A percentile compares a stretch with the other conserved stretches of the same genome.
Conservation (phyloP, 1,140 invertebrate species). For the Pseudoatta argentina region DNA sequence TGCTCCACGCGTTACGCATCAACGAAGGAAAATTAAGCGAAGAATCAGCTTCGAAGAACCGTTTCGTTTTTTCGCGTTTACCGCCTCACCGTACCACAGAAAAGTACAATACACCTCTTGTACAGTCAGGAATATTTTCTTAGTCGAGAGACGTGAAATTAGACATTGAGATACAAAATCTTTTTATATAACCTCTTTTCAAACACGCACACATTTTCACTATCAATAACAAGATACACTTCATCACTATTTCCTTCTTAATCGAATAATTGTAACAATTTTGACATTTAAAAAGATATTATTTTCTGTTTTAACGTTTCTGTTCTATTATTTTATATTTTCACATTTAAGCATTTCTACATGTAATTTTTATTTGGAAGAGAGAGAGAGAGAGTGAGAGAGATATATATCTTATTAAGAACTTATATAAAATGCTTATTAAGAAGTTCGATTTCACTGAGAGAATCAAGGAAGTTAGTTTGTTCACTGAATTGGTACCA, state of each 20-base stretch:
- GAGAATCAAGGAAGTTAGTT: conserved; percentile 30
- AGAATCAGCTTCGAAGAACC: conserved; percentile 41
- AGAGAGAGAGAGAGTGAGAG: not conserved
- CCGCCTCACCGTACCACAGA: conserved; percentile 17
- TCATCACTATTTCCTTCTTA: not conserved
- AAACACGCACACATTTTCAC: not conserved
- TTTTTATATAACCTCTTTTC: not conserved
- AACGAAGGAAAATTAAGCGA: conserved; percentile 38
- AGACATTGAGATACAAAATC: not conserved
- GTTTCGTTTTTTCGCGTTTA: conserved; percentile 33
- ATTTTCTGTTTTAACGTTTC: not conserved
- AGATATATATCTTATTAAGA: conserved; percentile 8
- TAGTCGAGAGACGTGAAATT: conserved; percentile 11
- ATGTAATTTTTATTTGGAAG: not conserved
- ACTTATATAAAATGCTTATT: conserved; percentile 32
- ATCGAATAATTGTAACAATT: not conserved
- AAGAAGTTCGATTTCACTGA: conserved; percentile 41
- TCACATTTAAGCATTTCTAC: not conserved
- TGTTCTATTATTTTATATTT: not conserved
- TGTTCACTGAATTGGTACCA: conserved; percentile 64
- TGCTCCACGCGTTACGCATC: conserved; percentile 43
- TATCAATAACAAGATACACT: not conserved
- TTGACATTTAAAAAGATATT: not conserved
- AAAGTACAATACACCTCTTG: conserved; percentile 7
- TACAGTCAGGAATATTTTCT: conserved; percentile 24